Evolutionary conservation across 2,113 vertebrate genomes (phyloP).

Genomic region (Psammodynastes pulverulentus): DNA sequence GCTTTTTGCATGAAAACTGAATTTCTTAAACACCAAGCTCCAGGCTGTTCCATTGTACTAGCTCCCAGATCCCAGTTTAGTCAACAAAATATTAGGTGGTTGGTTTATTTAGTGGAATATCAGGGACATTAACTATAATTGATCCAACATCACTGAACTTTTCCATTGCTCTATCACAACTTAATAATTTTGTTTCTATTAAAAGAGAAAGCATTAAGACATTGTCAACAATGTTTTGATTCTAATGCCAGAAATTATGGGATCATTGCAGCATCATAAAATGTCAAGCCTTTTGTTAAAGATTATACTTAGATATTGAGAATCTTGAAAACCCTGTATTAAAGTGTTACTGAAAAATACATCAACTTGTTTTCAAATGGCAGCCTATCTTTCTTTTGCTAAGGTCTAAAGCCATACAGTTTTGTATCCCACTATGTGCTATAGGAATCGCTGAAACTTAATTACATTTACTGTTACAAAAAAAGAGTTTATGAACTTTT

Average conservation of each 20-base stretch:
- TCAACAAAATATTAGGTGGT: constrained; percentile 29
- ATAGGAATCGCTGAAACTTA: constrained; percentile 80
- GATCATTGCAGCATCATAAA: constrained; percentile 11
- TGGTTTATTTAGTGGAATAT: background rate
- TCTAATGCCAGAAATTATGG: constrained; percentile 7
- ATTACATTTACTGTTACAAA: constrained; percentile 81
- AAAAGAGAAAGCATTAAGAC: constrained; percentile 11
- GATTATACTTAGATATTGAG: constrained; percentile 48
- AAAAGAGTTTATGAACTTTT: constrained; percentile 80
- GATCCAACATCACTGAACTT: constrained; percentile 41
- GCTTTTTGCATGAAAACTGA: background rate
- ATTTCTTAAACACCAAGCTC: background rate
- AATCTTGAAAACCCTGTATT: constrained; percentile 49
- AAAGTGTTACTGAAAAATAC: constrained; percentile 52
- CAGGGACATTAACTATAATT: constrained; percentile 8
- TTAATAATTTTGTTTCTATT: constrained; percentile 33
- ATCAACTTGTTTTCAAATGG: constrained; percentile 63
- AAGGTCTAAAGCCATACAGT: constrained; percentile 68
- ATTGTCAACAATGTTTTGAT: constrained; percentile 38
- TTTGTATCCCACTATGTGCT: constrained; percentile 66
- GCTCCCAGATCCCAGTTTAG: constrained; percentile 16
- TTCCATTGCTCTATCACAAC: background rate
- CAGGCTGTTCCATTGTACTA: constrained; percentile 18
- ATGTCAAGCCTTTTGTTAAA: constrained; percentile 42
- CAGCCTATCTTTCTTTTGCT: constrained; percentile 39